Evolutionary conservation across 2,113 vertebrate species (phyloP).

Genomic region (Erythrolamprus reginae): DNA sequence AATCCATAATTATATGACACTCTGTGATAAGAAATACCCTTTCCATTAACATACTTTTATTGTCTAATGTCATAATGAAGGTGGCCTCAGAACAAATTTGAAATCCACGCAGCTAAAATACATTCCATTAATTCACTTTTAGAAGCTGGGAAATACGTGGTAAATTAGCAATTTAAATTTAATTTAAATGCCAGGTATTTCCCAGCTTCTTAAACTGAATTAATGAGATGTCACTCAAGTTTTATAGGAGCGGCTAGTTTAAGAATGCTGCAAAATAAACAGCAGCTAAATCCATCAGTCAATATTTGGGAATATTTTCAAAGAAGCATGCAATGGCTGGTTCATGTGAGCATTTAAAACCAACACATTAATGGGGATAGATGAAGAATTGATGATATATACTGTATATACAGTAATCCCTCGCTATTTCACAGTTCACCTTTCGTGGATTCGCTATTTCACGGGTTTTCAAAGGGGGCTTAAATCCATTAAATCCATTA

Average conservation of each 20-base stretch:
- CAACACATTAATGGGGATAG: not conserved
- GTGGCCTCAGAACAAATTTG: not conserved
- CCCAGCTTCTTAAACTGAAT: not conserved
- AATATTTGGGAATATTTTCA: not conserved
- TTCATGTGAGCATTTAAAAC: not conserved
- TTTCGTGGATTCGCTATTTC: too few relatives aligned
- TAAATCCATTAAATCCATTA: too few relatives aligned
- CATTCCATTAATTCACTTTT: not conserved
- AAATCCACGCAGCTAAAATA: not conserved
- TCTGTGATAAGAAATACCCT: not conserved
- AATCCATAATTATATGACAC: not conserved
- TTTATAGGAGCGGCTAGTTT: not conserved
- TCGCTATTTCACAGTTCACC: too few relatives aligned
- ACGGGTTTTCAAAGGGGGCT: too few relatives aligned
- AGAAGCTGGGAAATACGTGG: not conserved
- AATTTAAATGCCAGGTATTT: not conserved
- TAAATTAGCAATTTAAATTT: not conserved
- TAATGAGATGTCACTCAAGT: not conserved
- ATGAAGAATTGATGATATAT: too few relatives aligned
- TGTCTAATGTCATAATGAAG: not conserved
- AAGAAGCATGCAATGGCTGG: not conserved
- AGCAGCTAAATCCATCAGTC: not conserved
- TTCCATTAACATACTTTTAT: not conserved
- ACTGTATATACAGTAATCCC: too few relatives aligned
- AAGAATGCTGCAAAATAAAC: not conserved